Evolutionary conservation across 1,140 invertebrate species (phyloP).

Genomic region (Sinella curviseta): DNA sequence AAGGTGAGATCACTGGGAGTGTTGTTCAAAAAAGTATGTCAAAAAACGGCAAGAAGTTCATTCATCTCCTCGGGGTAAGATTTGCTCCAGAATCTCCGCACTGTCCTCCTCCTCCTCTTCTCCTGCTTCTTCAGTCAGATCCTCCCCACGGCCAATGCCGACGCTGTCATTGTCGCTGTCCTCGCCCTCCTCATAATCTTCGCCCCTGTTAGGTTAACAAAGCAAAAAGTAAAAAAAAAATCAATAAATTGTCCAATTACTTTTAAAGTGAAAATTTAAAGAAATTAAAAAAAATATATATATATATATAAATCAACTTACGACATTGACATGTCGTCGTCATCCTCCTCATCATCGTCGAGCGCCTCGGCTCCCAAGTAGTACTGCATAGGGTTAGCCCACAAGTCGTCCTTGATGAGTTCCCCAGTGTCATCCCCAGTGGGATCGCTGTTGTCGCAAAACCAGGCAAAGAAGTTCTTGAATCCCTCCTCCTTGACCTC

Average conservation of each 20-base stretch:
- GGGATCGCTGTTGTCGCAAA: constrained; percentile 73
- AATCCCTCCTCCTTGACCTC: constrained; percentile 63
- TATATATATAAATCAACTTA: too few species aligned
- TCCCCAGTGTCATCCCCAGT: constrained; percentile 80
- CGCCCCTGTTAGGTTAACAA: constrained; percentile 26
- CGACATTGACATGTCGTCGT: too few species aligned
- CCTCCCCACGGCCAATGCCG: too few species aligned
- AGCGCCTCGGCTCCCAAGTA: constrained; percentile 76
- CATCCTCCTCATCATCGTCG: constrained; percentile 64
- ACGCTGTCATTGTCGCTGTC: constrained; percentile 51
- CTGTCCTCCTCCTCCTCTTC: constrained; percentile 60
- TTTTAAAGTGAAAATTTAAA: neutral
- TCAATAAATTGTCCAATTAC: neutral
- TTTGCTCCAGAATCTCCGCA: constrained; percentile 53
- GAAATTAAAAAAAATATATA: too few species aligned
- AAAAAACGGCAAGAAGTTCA: too few species aligned
- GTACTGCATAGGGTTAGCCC: constrained; percentile 83
- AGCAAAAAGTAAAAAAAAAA: neutral
- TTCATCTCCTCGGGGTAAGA: too few species aligned
- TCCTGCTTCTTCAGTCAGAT: constrained; percentile 53
- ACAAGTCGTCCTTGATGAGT: constrained; percentile 82
- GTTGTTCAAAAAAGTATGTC: too few species aligned
- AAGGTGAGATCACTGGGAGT: too few species aligned
- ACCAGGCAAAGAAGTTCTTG: constrained; percentile 82
- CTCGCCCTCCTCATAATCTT: constrained; percentile 55